phyloP scores from a whole-genome alignment of 2,113 vertebrate genomes.

The Aptenodytes forsteri region DNA sequence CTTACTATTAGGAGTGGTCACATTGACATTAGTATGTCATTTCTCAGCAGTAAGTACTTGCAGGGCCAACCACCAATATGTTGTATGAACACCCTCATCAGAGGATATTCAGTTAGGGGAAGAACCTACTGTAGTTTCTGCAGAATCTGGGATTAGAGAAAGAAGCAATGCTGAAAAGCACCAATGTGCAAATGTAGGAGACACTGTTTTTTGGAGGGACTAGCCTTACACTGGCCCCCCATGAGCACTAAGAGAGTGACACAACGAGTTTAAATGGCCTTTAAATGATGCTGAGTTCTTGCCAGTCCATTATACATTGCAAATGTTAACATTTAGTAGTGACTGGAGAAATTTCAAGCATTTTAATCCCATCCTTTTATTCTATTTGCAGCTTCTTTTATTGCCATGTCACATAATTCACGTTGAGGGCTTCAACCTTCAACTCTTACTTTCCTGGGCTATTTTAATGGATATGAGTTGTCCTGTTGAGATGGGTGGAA shows the following conservation, averaged over 20 bases:
- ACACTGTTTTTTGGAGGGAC: neutral
- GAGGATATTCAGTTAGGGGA: neutral
- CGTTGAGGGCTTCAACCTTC: neutral
- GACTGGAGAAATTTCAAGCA: neutral
- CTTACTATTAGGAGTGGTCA: neutral
- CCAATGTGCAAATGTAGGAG: neutral
- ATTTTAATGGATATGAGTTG: neutral
- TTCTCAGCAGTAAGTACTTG: neutral
- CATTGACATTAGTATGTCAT: neutral
- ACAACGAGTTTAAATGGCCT: neutral
- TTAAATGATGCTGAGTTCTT: neutral
- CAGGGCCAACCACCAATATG: neutral
- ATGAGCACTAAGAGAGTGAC: neutral
- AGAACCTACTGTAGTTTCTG: neutral
- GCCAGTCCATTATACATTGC: neutral
- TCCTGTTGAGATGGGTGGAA: neutral
- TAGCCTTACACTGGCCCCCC: neutral
- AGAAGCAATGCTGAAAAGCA: neutral
- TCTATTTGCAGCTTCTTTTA: neutral
- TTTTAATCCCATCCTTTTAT: slow-evolving; percentile 15
- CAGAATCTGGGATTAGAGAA: neutral
- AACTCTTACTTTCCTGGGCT: neutral
- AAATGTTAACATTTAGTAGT: neutral
- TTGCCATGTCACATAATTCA: neutral
- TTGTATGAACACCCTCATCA: neutral